These are phyloP conservation scores for Stylophora pistillata DNA, from an alignment of 64 coral and sea anemone genomes.

Conservation along the genomic window DNA sequence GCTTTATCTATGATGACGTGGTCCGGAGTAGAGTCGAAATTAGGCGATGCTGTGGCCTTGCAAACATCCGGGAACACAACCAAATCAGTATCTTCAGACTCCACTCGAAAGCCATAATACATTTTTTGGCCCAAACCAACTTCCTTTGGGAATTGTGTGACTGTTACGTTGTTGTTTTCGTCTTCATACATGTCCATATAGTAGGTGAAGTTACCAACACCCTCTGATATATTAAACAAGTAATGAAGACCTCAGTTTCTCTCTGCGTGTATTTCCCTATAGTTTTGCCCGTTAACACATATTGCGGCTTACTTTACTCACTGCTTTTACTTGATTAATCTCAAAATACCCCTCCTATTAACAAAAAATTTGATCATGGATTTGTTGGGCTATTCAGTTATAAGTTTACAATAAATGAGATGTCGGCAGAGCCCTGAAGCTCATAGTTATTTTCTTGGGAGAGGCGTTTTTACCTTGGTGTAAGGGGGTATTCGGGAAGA, in stretches of 20 bases:
- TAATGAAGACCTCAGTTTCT: background rate
- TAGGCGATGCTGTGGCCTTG: constrained; percentile 15
- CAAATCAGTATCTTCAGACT: background rate
- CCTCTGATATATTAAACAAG: background rate
- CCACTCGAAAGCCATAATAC: constrained; percentile 24
- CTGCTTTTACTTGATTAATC: no score
- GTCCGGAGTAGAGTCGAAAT: constrained; percentile 6
- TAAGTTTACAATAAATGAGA: no score
- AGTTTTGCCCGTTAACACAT: no score
- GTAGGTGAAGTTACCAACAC: constrained; percentile 28
- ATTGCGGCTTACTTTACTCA: no score
- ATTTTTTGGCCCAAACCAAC: constrained; percentile 14
- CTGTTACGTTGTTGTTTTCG: background rate
- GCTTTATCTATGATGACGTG: constrained; percentile 15
- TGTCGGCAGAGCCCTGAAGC: no score
- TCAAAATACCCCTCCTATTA: no score
- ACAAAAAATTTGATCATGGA: no score
- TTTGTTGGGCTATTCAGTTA: no score
- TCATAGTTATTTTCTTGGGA: no score
- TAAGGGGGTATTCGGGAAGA: no score
- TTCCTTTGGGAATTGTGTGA: background rate
- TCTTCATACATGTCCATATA: constrained; percentile 24
- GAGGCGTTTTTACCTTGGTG: no score
- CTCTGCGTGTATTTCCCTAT: background rate
- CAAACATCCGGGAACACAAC: constrained; percentile 35